A percentile compares a stretch with the other conserved stretches of the same genome.
Conservation (phyloP, 2,797 vertebrate species). For the Brachyalestes nurse region DNA sequence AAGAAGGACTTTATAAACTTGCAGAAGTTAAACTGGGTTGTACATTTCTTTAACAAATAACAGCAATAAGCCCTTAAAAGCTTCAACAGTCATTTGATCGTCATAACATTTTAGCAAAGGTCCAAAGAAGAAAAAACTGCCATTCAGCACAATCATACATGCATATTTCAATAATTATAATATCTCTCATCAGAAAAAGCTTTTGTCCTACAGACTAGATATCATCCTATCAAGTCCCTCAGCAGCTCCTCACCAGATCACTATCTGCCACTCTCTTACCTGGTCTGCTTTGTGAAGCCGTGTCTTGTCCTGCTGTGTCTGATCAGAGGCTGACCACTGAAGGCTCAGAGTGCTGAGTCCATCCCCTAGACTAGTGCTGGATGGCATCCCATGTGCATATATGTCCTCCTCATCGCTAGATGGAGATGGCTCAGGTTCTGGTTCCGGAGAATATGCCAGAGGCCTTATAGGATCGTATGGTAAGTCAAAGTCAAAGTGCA, state of each 20-base stretch:
- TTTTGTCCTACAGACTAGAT: too few relatives aligned
- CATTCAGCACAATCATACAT: too few relatives aligned
- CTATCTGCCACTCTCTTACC: constrained; percentile 67
- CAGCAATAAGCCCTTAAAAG: too few relatives aligned
- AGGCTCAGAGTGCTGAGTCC: constrained; percentile 25
- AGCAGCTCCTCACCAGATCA: not conserved
- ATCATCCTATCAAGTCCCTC: too few relatives aligned
- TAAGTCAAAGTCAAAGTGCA: constrained; percentile 45
- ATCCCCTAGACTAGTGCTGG: constrained; percentile 74
- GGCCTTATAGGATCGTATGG: constrained; percentile 57
- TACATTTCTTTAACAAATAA: too few relatives aligned
- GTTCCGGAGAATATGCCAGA: constrained; percentile 67
- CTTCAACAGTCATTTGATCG: too few relatives aligned
- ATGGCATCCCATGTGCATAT: constrained; percentile 81
- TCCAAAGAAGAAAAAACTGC: too few relatives aligned
- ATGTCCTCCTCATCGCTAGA: constrained; percentile 96
- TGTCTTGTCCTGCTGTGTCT: constrained; percentile 70
- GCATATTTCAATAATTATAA: too few relatives aligned
- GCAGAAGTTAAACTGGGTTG: too few relatives aligned
- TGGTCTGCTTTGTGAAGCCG: constrained; percentile 82
- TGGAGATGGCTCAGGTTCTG: constrained; percentile 61
- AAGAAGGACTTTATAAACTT: too few relatives aligned
- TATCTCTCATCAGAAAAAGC: too few relatives aligned
- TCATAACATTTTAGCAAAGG: too few relatives aligned
- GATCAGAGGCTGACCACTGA: constrained; percentile 49